Evolutionary conservation across 92 coral and sea anemone genomes (phyloP), one percentile per base, ranked within the genome.

Genomic region (Epizoanthus stellaris): DNA sequence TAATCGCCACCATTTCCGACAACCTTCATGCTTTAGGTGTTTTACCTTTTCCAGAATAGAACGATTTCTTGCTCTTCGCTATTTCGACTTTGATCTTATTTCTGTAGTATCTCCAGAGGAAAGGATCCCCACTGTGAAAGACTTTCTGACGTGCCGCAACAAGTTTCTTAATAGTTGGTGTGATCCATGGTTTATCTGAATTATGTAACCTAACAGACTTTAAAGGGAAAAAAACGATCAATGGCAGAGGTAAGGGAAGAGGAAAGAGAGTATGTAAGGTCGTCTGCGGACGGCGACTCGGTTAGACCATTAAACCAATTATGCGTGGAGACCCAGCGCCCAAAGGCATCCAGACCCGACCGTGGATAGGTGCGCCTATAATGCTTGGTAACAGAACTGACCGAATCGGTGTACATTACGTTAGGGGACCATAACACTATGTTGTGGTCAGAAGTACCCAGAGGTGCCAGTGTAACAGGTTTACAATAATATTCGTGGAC

Each of bases 161-260:
- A 25, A 82, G 77, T 58, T 75, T 66, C 73, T 75, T 88, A 23
- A 67, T 75, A 30, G 38, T 23, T 74, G 15, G 88, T 65, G 25
- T 84, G 82, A 20, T 56, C 81, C 87, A 82, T 4, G 85, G 84
- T 76, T 76, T 73, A 40, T 82, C 76, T 40, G 87, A 73, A 34
- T 49, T 69, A 60, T 82, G 74, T 56, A 60, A 79, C 39, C 83
- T 23, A 7, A 60, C 67, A 0, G 36, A 30, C 30, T 79, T 79
- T 49, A 53, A 45, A 4, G 71, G 83, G 49, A 59, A 77, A 52
- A 52, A n/a, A 53, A 62, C 0, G 19, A 17, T 20, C 65, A 20
- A 59, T 53, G 14, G 8, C 62, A 23, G 42, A n/a, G 43, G 7
- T 45, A 1, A 40, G 39, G 42, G 30, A 10, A 38, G 34, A 52